phyloP scores from a whole-genome alignment of 2,797 vertebrate genomes.

The Lepilemur ruficaudatus region DNA sequence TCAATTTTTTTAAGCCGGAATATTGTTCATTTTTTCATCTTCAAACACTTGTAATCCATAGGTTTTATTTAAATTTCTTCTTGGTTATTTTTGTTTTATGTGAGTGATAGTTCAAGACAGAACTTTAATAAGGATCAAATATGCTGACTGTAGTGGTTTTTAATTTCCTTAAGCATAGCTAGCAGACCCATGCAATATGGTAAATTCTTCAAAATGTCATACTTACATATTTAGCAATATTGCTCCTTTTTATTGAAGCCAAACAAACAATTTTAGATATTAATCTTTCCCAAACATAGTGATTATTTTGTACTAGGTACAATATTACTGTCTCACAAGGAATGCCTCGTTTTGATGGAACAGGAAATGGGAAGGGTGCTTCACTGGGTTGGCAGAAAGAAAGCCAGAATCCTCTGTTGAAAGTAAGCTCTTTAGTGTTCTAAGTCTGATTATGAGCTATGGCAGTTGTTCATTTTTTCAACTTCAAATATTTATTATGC shows the following conservation, averaged over 20 bases:
- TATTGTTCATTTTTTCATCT: conserved; percentile 83
- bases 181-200: conserved; percentile 61
- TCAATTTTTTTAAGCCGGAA: conserved; percentile 86
- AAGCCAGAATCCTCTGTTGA: not conserved
- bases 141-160: conserved; percentile 75
- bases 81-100: conserved; percentile 77
- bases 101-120: conserved; percentile 72
- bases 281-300: conserved; percentile 70
- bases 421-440: not conserved
- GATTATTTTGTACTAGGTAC: conserved; percentile 63
- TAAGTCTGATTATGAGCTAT: not conserved
- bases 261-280: conserved; percentile 77
- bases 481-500: not conserved
- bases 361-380: not conserved
- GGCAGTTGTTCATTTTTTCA: not conserved
- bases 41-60: conserved; percentile 79
- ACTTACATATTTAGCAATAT: conserved; percentile 73
- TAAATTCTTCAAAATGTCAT: conserved; percentile 80
- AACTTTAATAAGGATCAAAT: conserved; percentile 80
- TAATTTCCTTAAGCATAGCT: conserved; percentile 80
- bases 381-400: not conserved
- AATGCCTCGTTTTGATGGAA: not conserved
- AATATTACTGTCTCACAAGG: not conserved
- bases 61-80: conserved; percentile 78
- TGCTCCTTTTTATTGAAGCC: conserved; percentile 78